Evolutionary conservation across 2,888 invertebrate species (phyloP), one percentile per base, ranked within the genome.

Genomic region (Gerris lacustris): DNA sequence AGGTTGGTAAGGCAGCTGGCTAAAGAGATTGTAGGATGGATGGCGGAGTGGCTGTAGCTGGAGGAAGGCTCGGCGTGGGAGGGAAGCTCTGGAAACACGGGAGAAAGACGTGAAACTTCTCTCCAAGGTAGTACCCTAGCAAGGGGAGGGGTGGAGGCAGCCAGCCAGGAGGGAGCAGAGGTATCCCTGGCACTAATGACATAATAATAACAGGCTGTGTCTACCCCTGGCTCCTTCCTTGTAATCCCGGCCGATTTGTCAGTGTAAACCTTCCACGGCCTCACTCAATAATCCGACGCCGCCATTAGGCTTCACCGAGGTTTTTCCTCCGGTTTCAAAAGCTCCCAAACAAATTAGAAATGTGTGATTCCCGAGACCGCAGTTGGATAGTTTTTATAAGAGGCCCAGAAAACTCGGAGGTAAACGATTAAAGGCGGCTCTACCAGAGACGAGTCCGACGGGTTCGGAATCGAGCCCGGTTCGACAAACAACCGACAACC

Each of bases 161-260:
- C 71, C 68, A 69, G 67, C 55, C 63, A 31, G 31, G 31, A 31
- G 31, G 31, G 31, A 31, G 31, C 31, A 55, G 55, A 55, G 55
- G 55, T 55, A 55, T 55, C 55, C 55, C 55, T 55, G 66, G 69
- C 74, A 71, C 76, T 77, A 77, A 77, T 75, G 77, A 76, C 75
- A 77, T 76, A 75, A 77, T 77, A 77, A 77, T 76, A 77, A 76
- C 76, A 74, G 73, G 55, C 55, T 55, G 55, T 55, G 55, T 55
- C 55, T 55, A 55, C 9, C 55, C 55, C 55, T 55, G 5, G 11
- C 55, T 55, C 55, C 55, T 55, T 55, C 55, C 55, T 55, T 55
- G 55, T 55, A 55, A 55, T 55, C 55, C 55, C 55, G 55, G 55
- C 55, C 55, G 55, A 55, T 55, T 55, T 55, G 55, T 55, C 55